Conservation (phyloP, 1,140 invertebrate species). For the Araneus ventricosus region DNA sequence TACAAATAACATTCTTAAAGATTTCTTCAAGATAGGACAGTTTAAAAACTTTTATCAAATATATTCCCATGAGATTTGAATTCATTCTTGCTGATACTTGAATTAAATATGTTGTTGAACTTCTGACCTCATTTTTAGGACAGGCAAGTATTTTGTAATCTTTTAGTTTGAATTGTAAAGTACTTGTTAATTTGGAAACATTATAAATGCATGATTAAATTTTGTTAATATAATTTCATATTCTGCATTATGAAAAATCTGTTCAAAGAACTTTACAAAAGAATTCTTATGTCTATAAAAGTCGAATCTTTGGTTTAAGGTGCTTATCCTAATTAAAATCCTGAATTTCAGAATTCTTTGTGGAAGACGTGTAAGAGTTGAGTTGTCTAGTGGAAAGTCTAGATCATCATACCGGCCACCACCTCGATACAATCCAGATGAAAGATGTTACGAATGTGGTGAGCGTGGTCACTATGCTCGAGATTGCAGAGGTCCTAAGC, state of each 20-base stretch:
- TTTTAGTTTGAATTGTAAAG: neutral
- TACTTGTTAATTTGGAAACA: no score
- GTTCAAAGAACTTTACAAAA: no score
- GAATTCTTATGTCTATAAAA: neutral
- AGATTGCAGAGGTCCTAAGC: slow-evolving; percentile 85
- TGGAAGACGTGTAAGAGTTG: slow-evolving; percentile 93
- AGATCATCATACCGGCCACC: slow-evolving; percentile 80
- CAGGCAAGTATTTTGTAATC: no score
- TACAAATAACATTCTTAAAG: no score
- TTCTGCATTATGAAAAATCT: neutral
- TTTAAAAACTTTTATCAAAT: no score
- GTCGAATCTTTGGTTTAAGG: neutral
- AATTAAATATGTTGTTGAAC: no score
- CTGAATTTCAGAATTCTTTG: slow-evolving; percentile 86
- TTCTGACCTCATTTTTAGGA: no score
- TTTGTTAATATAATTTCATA: no score
- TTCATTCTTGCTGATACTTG: no score
- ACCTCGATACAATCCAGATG: slow-evolving; percentile 87
- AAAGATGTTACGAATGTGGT: slow-evolving; percentile 95
- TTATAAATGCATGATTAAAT: no score
- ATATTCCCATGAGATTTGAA: no score
- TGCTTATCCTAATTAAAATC: slow-evolving; percentile 46
- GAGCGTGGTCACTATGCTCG: slow-evolving; percentile 94
- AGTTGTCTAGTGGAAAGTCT: slow-evolving; percentile 91
- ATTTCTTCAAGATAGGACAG: no score